Conservation (phyloP, 2,888 invertebrate species). For the Drosophila demipolita region DNA sequence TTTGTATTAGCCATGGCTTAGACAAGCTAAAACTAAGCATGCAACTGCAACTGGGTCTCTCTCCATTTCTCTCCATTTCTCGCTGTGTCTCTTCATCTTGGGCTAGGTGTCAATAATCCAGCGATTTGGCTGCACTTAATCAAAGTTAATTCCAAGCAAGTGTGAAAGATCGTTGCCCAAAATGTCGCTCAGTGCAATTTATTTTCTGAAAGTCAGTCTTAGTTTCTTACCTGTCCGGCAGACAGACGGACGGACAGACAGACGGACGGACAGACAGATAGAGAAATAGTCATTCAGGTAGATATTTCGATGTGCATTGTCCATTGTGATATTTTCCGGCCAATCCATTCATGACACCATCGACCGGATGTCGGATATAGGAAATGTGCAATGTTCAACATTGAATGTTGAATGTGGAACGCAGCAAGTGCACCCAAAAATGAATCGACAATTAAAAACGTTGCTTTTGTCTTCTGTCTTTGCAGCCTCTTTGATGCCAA, state of each 20-base stretch:
- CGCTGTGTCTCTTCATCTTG: neutral
- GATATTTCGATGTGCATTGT: neutral
- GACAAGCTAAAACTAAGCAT: neutral
- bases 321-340: slow-evolving; percentile 60
- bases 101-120: slow-evolving; percentile 80
- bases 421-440: slow-evolving; percentile 8
- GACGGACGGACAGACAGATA: neutral
- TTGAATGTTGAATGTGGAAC: neutral
- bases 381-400: slow-evolving; percentile 6
- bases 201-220: slow-evolving; percentile 59
- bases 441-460: slow-evolving; percentile 30
- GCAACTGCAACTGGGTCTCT: neutral
- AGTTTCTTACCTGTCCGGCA: slow-evolving; percentile 32
- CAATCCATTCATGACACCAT: slow-evolving; percentile 70
- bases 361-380: slow-evolving; percentile 65
- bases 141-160: slow-evolving; percentile 73
- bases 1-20: slow-evolving; percentile 54
- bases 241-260: neutral
- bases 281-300: slow-evolving; percentile 7
- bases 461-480: slow-evolving; percentile 82
- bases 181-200: slow-evolving; percentile 22
- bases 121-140: slow-evolving; percentile 75
- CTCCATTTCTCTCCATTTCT: no score
- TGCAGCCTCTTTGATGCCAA: slow-evolving; percentile 90
- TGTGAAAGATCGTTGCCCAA: slow-evolving; percentile 34